Evolutionary conservation across 2,113 vertebrate species (phyloP), one percentile per base, ranked within the genome.

Genomic region (Origma solitaria): DNA sequence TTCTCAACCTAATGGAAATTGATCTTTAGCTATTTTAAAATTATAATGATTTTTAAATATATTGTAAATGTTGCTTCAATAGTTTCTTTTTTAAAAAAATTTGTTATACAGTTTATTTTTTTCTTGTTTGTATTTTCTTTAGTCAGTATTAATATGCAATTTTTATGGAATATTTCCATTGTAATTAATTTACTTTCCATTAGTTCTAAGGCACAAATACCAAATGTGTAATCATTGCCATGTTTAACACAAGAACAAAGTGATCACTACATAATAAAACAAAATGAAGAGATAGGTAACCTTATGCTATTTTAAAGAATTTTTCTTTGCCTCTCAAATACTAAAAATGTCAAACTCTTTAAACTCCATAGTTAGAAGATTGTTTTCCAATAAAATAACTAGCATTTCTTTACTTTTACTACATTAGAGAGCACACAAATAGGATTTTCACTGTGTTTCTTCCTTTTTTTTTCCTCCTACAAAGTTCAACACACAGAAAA

Each of bases 21-120:
- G 95, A 97, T 97, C 94, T 97, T 96, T 94, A 96, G 96, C 97
- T 95, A 70, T 91, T 92, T 94, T 70, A 54, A 96, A 90, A 89
- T 76, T 65, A 91, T 92, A 94, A 96, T 90, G 61, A 89, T 86
- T 97, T 96, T 95, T 40, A 87, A 96, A 88, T 91, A 82, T 33
- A 76, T 76, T 22, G 40, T 56, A 66, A 94, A 93, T 87, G 71
- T 86, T 82, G 50, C 82, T 96, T 91, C 65, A 15, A 35, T 47
- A 83, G 69, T 64, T 65, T 53, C 28, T 82, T 47, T 71, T 50
- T 70, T 45, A 8, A 45, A 64, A 77, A 72, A 61, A 4, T 35
- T 66, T 61, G 10, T 88, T 86, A 76, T 44, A 66, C 27, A 38
- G 42, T 27, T 92, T 81, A 51, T 40, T 88, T 94, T 82, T 95